These are phyloP conservation scores for Semnornis frantzii DNA, from an alignment of 2,113 vertebrate species.

Conservation along the genomic window DNA sequence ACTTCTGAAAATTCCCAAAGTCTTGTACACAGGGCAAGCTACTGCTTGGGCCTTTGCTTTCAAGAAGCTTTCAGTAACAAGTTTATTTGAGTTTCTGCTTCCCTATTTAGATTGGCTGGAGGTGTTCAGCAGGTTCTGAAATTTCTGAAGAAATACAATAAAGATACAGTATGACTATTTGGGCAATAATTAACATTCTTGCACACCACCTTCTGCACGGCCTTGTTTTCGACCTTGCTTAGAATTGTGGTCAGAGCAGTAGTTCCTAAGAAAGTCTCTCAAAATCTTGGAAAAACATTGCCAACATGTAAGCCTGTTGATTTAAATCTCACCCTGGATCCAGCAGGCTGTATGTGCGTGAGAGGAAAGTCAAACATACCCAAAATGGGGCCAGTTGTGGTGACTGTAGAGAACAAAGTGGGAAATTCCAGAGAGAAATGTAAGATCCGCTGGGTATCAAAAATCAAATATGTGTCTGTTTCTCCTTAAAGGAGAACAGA, in stretches of 20 bases:
- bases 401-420: neutral
- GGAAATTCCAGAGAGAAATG: neutral
- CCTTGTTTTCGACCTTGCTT: neutral
- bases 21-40: neutral
- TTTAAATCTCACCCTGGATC: neutral
- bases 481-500: neutral
- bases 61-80: neutral
- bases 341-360: neutral
- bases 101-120: neutral
- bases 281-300: neutral
- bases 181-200: neutral
- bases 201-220: neutral
- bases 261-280: neutral
- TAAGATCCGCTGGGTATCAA: neutral
- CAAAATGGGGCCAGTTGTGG: neutral
- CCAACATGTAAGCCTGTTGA: neutral
- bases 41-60: neutral
- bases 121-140: neutral
- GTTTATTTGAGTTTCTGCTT: neutral
- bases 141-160: neutral
- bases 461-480: neutral
- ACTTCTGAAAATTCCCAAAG: neutral
- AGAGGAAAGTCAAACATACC: neutral
- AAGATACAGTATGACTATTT: neutral
- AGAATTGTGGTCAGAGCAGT: neutral